A percentile compares a stretch with the other conserved stretches of the same genome.
These are phyloP conservation scores for Cnemophilus loriae DNA, from an alignment of 2,113 vertebrate genomes.

Conservation along the genomic window DNA sequence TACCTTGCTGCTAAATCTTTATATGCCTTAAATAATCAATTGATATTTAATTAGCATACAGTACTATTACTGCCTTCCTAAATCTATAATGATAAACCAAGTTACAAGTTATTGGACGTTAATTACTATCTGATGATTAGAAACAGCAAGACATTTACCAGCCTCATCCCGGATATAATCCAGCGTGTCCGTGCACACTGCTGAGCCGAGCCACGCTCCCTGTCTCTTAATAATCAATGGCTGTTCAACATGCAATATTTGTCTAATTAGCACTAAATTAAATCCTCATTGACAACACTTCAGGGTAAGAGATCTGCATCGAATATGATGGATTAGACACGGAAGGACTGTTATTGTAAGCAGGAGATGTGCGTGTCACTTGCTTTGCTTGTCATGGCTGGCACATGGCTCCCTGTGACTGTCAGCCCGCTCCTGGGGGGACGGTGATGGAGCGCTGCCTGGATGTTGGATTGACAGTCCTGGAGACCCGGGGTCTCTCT, in stretches of 20 bases:
- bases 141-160: constrained; percentile 37
- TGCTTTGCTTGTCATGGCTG: neutral
- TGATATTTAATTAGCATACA: constrained; percentile 72
- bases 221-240: constrained; percentile 75
- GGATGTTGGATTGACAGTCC: neutral
- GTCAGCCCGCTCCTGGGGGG: neutral
- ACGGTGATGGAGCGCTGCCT: neutral
- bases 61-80: constrained; percentile 68
- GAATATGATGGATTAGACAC: constrained; percentile 72
- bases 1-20: constrained; percentile 59
- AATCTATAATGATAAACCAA: constrained; percentile 71
- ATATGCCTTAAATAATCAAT: constrained; percentile 67
- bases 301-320: constrained; percentile 59
- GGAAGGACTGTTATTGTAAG: constrained; percentile 52
- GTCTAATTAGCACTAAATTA: constrained; percentile 80
- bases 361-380: neutral
- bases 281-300: constrained; percentile 71
- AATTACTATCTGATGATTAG: constrained; percentile 67
- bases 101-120: constrained; percentile 60
- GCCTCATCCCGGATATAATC: constrained; percentile 51
- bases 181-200: constrained; percentile 28
- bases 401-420: neutral
- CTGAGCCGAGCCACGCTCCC: constrained; percentile 36
- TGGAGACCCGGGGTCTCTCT: neutral
- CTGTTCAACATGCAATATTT: constrained; percentile 71